Evolutionary conservation across 2,113 vertebrate species (phyloP).

Genomic region (Solea senegalensis): DNA sequence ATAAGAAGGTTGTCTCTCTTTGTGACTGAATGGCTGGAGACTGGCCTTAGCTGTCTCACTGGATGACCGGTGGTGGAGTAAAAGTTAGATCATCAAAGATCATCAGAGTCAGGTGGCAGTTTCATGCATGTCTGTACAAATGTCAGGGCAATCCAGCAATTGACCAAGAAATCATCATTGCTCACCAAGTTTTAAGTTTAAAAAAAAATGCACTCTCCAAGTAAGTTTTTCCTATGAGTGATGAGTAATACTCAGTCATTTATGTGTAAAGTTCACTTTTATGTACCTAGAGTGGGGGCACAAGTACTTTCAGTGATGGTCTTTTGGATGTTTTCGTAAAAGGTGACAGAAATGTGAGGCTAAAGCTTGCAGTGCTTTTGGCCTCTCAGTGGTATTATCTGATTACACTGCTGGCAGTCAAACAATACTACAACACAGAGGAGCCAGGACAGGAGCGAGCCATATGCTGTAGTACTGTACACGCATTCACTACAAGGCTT

Average conservation of each 20-base stretch:
- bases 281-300: slow-evolving; percentile 12
- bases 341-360: slow-evolving; percentile 79
- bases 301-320: slow-evolving; percentile 33
- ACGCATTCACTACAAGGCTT: slow-evolving; percentile 51
- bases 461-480: slow-evolving; percentile 41
- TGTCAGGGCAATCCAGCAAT: neutral
- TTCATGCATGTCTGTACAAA: no score
- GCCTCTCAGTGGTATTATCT: slow-evolving; percentile 80
- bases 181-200: neutral
- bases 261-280: slow-evolving; percentile 1
- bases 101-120: no score
- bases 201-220: slow-evolving; percentile 10
- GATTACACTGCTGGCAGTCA: slow-evolving; percentile 78
- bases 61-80: no score
- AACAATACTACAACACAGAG: slow-evolving; percentile 73
- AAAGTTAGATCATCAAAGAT: no score
- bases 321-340: slow-evolving; percentile 65
- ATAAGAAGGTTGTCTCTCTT: no score
- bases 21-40: no score
- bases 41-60: no score
- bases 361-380: slow-evolving; percentile 75
- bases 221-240: slow-evolving; percentile 1
- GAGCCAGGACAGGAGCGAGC: slow-evolving; percentile 62
- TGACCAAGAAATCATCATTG: neutral
- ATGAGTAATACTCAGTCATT: no score